Base-by-base conservation (phyloP, 2,888 invertebrate species). In the Ommatoiulus sabulosus region DNA sequence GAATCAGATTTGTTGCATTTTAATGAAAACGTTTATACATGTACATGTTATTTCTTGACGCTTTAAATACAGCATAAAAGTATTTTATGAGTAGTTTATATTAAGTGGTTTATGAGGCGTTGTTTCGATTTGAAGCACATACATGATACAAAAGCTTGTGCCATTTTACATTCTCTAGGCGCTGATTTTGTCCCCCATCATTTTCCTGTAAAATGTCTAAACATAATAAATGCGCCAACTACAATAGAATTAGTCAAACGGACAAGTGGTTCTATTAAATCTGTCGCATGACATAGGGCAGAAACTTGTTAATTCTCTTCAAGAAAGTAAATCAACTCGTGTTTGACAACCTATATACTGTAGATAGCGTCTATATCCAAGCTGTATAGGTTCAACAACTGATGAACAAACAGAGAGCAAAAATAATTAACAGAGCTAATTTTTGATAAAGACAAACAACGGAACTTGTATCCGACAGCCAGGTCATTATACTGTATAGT, bases 201-300 rank as follows among this genome's bases (percentile, higher is more conserved):
- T 10, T 2, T 57, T 57, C 57, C 57, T 57, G 12, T 63, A 48
- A 35, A 20, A 5, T 63, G 63, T 63, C 63, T 63, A 63, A 63
- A 17, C 63, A 17, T 20, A 63, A 63, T 63, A 63, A 63, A 63
- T 63, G 63, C 63, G 4, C 20, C n/a, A 63, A 63, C 63, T 20
- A 63, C 63, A 63, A 63, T n/a, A 7, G 63, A 63, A 63, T 63
- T 63, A 63, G 63, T 63, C 63, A 63, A 63, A n/a, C 63, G n/a
- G 63, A 63, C 63, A 63, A 63, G 63, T 63, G 63, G 63, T n/a
- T 63, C 63, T 63, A 63, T 63, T 63, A 63, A 63, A 63, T 63
- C 63, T 63, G 63, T 20, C 63, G n/a, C 63, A 63, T 63, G 63
- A 20, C 6, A 20, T 20, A 57, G 57, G 57, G 57, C 57, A 57